Conservation (phyloP, 2,113 vertebrate species). For the Gila orcuttii region DNA sequence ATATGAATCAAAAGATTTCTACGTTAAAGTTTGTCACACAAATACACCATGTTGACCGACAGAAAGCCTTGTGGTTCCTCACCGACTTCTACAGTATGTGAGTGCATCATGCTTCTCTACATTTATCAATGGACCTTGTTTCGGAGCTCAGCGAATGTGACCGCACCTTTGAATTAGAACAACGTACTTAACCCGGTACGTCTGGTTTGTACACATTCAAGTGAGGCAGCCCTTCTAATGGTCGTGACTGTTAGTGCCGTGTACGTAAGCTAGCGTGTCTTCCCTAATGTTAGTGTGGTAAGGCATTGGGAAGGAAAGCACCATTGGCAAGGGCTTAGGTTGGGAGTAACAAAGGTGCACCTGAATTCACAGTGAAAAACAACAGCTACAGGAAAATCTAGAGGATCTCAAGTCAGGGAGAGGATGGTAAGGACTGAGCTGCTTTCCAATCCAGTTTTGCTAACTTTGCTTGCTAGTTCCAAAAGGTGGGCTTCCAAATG, state of each 20-base stretch:
- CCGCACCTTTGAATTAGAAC: background rate
- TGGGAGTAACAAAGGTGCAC: constrained; percentile 43
- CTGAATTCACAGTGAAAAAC: constrained; percentile 39
- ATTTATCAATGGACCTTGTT: background rate
- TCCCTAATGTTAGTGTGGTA: constrained; percentile 45
- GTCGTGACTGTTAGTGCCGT: constrained; percentile 26
- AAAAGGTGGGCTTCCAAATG: background rate
- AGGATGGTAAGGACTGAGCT: constrained; percentile 21
- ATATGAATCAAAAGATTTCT: background rate
- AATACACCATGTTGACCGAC: background rate
- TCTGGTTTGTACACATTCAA: constrained; percentile 47
- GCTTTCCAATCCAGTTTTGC: constrained; percentile 32
- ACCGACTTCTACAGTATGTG: background rate
- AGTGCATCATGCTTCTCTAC: background rate
- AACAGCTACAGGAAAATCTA: constrained; percentile 37
- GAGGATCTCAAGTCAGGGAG: constrained; percentile 33
- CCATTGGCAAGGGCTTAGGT: constrained; percentile 41
- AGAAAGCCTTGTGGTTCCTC: background rate
- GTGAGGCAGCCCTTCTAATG: constrained; percentile 38
- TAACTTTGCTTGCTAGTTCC: background rate
- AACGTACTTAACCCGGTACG: constrained; percentile 17
- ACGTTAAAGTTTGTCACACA: background rate
- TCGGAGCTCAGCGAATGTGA: background rate
- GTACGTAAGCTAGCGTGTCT: constrained; percentile 31
- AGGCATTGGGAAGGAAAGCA: constrained; percentile 52